phyloP scores from a whole-genome alignment of 2,113 vertebrate species.

The Pedionomus torquatus region DNA sequence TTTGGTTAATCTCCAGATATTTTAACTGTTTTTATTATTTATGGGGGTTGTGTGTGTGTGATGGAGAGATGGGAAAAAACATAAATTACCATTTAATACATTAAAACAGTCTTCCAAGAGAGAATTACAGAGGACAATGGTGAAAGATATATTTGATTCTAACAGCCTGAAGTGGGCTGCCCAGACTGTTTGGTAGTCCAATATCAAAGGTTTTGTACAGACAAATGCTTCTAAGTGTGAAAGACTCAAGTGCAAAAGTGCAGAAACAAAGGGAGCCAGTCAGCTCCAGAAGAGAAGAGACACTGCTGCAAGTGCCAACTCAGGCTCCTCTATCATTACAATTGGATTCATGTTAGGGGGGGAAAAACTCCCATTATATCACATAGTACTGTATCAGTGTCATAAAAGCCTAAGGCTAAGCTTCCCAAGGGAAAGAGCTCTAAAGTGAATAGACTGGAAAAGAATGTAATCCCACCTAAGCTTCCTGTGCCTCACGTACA shows the following conservation, averaged over 20 bases:
- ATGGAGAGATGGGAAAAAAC: not conserved
- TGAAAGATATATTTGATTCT: not conserved
- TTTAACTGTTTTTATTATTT: not conserved
- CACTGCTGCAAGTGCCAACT: not conserved
- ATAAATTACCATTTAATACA: not conserved
- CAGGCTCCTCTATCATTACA: not conserved
- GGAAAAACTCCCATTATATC: not conserved
- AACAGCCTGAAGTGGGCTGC: not conserved
- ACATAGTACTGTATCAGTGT: not conserved
- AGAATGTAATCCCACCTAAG: conserved; percentile 27
- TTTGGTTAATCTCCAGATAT: not conserved
- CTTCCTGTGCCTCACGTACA: not conserved
- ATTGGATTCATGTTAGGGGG: not conserved
- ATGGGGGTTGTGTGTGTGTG: fast-evolving
- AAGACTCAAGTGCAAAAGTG: not conserved
- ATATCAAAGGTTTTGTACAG: not conserved
- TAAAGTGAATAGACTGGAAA: conserved; percentile 17
- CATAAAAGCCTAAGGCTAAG: conserved; percentile 28
- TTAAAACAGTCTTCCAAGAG: conserved; percentile 8
- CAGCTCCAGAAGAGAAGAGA: not conserved
- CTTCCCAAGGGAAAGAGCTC: conserved; percentile 27
- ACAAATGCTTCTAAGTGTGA: not conserved
- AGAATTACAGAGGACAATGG: not conserved
- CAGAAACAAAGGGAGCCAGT: not conserved
- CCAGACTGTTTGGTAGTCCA: not conserved